phyloP scores from a whole-genome alignment of 2,113 vertebrate genomes.

The Oenanthe melanoleuca region DNA sequence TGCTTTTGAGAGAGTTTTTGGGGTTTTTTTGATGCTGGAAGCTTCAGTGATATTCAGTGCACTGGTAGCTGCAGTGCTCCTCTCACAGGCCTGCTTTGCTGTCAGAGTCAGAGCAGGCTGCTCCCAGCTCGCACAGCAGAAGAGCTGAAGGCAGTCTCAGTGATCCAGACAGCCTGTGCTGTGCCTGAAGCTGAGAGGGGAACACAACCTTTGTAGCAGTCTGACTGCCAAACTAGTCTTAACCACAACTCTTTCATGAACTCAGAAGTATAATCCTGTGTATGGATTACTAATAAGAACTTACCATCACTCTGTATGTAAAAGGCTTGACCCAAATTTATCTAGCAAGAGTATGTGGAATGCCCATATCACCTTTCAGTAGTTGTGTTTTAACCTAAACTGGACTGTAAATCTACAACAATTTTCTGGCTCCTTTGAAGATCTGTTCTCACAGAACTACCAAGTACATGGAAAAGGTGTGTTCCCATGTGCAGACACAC shows the following conservation, averaged over 20 bases:
- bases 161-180: background rate
- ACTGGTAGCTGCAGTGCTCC: background rate
- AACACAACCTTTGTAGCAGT: too few relatives aligned
- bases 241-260: background rate
- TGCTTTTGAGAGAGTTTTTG: background rate
- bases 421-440: background rate
- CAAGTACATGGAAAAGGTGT: background rate
- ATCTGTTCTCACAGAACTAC: background rate
- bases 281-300: background rate
- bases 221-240: background rate
- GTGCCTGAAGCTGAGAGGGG: background rate
- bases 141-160: background rate
- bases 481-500: accelerated
- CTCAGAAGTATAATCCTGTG: background rate
- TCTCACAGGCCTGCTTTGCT: background rate
- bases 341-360: background rate
- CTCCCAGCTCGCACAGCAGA: background rate
- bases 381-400: background rate
- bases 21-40: background rate
- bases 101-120: background rate
- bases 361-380: background rate
- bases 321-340: background rate
- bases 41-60: background rate
- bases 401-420: background rate
- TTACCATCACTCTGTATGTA: background rate